Conservation (phyloP, 2,888 invertebrate genomes). For the Drosophila kanekoi region DNA sequence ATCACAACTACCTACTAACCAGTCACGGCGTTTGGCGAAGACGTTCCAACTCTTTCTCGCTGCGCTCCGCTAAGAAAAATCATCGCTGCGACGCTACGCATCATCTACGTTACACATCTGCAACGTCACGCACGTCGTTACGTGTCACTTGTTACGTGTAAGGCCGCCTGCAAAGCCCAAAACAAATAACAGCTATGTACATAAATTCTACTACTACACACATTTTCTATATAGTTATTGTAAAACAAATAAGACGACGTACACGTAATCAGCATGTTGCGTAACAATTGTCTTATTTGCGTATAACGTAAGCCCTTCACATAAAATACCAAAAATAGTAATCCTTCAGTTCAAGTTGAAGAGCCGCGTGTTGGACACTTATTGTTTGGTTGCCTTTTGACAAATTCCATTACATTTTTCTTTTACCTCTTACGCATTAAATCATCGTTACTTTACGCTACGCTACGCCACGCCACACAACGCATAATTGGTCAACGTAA, state of each 20-base stretch:
- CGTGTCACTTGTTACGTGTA: conserved; percentile 60
- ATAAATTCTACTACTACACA: conserved; percentile 29
- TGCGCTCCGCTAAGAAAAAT: conserved; percentile 27
- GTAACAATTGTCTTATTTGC: conserved; percentile 47
- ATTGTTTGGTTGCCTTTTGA: conserved; percentile 44
- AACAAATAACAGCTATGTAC: conserved; percentile 46
- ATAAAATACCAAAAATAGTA: conserved; percentile 4
- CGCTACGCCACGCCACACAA: conserved; percentile 32
- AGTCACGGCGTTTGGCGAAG: conserved; percentile 42
- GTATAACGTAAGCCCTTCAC: conserved; percentile 35
- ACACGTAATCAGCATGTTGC: conserved; percentile 52
- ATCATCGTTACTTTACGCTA: conserved; percentile 56
- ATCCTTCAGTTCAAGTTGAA: conserved; percentile 27
- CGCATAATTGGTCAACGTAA: conserved; percentile 53
- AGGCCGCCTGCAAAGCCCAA: conserved; percentile 52
- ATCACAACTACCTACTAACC: conserved; percentile 47
- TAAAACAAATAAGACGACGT: conserved; percentile 38
- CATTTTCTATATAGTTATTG: conserved; percentile 11
- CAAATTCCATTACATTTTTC: conserved; percentile 55
- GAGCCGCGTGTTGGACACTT: conserved; percentile 23
- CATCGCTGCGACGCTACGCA: conserved; percentile 56
- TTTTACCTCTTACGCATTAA: conserved; percentile 45
- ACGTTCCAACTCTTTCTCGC: conserved; percentile 15
- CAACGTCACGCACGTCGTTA: conserved; percentile 37
- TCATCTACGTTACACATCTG: conserved; percentile 34